A percentile compares a stretch with the other conserved stretches of the same genome.
Evolutionary conservation across 2,888 invertebrate species (phyloP).

Genomic region (Pachydiplax longipennis): DNA sequence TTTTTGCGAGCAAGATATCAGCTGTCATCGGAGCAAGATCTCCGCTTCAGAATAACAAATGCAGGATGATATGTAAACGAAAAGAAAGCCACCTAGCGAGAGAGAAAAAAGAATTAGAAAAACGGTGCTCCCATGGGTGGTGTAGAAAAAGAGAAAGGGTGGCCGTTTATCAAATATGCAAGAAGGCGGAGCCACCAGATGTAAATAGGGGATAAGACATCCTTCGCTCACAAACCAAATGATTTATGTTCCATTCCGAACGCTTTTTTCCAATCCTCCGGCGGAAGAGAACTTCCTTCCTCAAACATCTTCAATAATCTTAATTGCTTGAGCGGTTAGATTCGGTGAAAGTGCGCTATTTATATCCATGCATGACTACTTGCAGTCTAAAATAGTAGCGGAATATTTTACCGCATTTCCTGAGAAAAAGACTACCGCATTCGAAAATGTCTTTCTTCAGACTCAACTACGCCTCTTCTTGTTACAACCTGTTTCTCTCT

Average conservation of each 20-base stretch:
- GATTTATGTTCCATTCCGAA: slow-evolving; percentile 12
- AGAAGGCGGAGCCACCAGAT: background rate
- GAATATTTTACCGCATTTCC: no score
- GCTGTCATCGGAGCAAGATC: background rate
- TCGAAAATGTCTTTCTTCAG: no score
- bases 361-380: no score
- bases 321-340: no score
- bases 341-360: no score
- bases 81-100: background rate
- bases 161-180: slow-evolving; percentile 34
- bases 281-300: no score
- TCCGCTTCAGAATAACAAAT: background rate
- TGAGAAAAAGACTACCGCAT: no score
- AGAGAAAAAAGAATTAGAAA: background rate
- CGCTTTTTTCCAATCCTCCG: background rate
- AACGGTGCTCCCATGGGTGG: background rate
- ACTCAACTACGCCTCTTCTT: no score
- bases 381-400: no score
- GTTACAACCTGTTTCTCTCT: no score
- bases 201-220: slow-evolving; percentile 21
- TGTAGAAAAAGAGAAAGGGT: background rate
- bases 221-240: slow-evolving; percentile 18
- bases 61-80: background rate
- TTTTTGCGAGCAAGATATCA: background rate
- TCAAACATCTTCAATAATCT: no score